phyloP scores from a whole-genome alignment of 2,888 invertebrate species.

The Carabus problematicus region DNA sequence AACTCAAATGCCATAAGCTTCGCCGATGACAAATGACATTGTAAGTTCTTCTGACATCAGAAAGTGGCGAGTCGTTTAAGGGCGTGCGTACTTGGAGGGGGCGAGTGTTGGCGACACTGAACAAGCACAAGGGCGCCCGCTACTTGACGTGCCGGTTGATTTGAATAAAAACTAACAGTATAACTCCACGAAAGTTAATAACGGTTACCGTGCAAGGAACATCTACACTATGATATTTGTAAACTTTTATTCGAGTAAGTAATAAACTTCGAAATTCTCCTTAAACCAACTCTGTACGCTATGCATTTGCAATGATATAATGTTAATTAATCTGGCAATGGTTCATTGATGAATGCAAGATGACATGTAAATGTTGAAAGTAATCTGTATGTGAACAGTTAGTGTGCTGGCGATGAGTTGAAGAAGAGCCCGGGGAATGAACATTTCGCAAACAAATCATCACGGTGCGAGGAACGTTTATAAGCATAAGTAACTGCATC shows the following conservation, averaged over 20 bases:
- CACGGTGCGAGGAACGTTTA: too few species aligned
- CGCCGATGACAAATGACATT: constrained; percentile 58
- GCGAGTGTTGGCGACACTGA: constrained; percentile 21
- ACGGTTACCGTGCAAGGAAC: constrained; percentile 61
- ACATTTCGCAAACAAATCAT: too few species aligned
- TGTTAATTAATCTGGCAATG: too few species aligned
- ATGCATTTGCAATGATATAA: not conserved
- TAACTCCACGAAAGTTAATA: constrained; percentile 61
- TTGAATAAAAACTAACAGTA: constrained; percentile 62
- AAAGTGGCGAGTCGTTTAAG: constrained; percentile 47
- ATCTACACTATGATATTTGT: not conserved
- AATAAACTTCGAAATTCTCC: too few species aligned
- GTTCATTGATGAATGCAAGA: too few species aligned
- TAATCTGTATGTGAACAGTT: too few species aligned
- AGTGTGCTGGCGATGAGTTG: constrained; percentile 12
- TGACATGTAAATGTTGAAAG: too few species aligned
- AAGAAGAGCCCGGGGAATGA: constrained; percentile 43
- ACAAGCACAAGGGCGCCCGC: too few species aligned
- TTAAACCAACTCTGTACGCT: too few species aligned
- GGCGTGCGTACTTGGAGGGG: constrained; percentile 42
- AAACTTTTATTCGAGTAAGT: constrained; percentile 14
- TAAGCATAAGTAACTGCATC: too few species aligned
- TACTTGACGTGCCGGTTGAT: constrained; percentile 51
- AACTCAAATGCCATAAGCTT: constrained; percentile 54
- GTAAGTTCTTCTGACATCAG: constrained; percentile 52